Percentiles rank a stretch among this genome's conserved stretches.
phyloP scores from a whole-genome alignment of 1,140 invertebrate species.

The Monochamus saltuarius region DNA sequence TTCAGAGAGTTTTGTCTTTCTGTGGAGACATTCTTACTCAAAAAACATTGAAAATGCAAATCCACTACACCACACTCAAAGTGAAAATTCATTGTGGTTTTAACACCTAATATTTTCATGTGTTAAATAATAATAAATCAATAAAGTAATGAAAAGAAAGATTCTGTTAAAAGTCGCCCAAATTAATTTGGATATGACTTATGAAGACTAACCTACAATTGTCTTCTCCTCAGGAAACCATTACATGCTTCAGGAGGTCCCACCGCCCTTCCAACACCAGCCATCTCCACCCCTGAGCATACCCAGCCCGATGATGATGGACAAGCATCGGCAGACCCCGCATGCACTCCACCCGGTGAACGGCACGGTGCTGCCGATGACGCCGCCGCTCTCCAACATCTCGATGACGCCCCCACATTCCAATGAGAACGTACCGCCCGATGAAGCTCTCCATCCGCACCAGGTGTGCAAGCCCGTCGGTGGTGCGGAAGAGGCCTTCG shows the following conservation, averaged over 20 bases:
- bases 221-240: slow-evolving; percentile 15
- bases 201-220: too few relatives aligned
- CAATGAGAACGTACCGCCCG: slow-evolving; percentile 29
- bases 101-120: too few relatives aligned
- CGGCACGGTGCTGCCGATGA: slow-evolving; percentile 9
- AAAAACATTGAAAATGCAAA: too few relatives aligned
- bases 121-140: too few relatives aligned
- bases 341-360: slow-evolving; percentile 1
- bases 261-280: slow-evolving; percentile 11
- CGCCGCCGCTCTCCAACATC: slow-evolving; percentile 6
- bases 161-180: too few relatives aligned
- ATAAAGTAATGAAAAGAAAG: too few relatives aligned
- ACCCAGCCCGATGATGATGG: slow-evolving; percentile 22
- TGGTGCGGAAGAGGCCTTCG: background rate
- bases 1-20: too few relatives aligned
- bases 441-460: slow-evolving; percentile 2
- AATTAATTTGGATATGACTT: too few relatives aligned
- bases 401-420: slow-evolving; percentile 24
- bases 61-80: too few relatives aligned
- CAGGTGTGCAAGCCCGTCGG: background rate
- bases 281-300: slow-evolving; percentile 13
- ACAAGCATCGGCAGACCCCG: slow-evolving; percentile 20
- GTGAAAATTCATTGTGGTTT: too few relatives aligned
- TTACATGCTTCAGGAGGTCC: slow-evolving; percentile 28
- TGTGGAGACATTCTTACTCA: too few relatives aligned